phyloP scores from a whole-genome alignment of 2,888 invertebrate genomes.

The Diachrysia chrysitis region DNA sequence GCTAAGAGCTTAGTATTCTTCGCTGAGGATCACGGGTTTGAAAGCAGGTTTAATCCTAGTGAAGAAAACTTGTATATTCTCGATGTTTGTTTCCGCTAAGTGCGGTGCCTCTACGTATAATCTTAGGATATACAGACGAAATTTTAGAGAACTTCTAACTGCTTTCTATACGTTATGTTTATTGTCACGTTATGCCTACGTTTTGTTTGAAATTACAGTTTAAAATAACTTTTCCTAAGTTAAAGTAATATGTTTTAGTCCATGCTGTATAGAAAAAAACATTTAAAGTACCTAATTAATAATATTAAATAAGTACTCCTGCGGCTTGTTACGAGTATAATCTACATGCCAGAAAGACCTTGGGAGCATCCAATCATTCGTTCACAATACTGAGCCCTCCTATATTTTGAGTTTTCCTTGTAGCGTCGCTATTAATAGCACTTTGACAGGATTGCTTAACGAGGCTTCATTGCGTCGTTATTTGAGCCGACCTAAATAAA shows the following conservation, averaged over 20 bases:
- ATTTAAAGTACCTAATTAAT: too few relatives aligned
- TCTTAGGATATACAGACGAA: neutral
- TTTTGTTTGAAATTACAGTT: too few relatives aligned
- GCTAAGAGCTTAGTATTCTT: neutral
- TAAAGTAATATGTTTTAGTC: too few relatives aligned
- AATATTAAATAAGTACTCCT: too few relatives aligned
- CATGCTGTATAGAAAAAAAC: too few relatives aligned
- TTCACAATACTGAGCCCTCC: neutral
- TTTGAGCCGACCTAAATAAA: neutral
- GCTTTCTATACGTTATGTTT: too few relatives aligned
- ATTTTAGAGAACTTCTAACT: neutral
- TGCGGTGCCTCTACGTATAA: neutral
- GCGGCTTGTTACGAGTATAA: too few relatives aligned
- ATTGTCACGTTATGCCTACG: too few relatives aligned
- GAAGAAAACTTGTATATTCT: neutral
- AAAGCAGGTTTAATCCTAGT: neutral
- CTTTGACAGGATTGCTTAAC: constrained; percentile 4
- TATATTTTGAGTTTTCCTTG: neutral
- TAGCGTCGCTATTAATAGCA: neutral
- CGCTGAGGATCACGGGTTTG: neutral
- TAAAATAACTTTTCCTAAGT: too few relatives aligned
- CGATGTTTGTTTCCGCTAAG: neutral
- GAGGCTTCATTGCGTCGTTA: neutral
- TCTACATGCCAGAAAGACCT: too few relatives aligned
- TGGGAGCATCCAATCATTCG: neutral